Evolutionary conservation across 1,140 invertebrate species (phyloP).

Genomic region (Pogonomyrmex barbatus): DNA sequence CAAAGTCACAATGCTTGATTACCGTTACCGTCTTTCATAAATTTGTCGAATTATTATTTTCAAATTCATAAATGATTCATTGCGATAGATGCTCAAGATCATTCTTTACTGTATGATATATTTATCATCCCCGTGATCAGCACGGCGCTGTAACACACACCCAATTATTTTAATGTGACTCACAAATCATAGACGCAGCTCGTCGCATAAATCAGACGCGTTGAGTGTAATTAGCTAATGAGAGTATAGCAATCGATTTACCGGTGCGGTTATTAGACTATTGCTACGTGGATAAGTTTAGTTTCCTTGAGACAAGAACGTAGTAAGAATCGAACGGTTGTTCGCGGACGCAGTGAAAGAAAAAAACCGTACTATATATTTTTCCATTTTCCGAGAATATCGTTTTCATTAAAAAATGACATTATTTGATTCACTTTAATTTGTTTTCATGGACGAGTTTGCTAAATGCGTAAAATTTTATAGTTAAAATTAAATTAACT

Average conservation of each 20-base stretch:
- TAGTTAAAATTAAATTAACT: background rate
- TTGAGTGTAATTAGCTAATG: constrained; percentile 51
- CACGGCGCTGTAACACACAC: background rate
- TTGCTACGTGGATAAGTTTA: background rate
- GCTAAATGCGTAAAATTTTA: background rate
- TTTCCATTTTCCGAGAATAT: constrained; percentile 7
- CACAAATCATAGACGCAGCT: background rate
- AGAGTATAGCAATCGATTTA: constrained; percentile 27
- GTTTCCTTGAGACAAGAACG: constrained; percentile 23
- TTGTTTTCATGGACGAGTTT: background rate
- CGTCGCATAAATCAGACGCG: constrained; percentile 11
- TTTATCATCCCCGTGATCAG: constrained; percentile 9
- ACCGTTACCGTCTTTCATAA: background rate
- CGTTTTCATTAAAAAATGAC: background rate
- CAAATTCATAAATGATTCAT: background rate
- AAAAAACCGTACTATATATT: background rate
- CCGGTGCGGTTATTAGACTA: background rate
- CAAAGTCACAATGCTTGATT: background rate
- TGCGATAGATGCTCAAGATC: background rate
- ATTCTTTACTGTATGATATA: background rate
- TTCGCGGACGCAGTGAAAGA: background rate
- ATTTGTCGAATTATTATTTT: background rate
- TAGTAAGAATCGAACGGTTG: background rate
- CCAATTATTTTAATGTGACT: constrained; percentile 30
- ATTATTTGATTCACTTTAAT: background rate